Percentiles rank a stretch among this genome's conserved stretches.
Evolutionary conservation across 1,140 invertebrate genomes (phyloP).

Genomic region (Subanguina moxae): DNA sequence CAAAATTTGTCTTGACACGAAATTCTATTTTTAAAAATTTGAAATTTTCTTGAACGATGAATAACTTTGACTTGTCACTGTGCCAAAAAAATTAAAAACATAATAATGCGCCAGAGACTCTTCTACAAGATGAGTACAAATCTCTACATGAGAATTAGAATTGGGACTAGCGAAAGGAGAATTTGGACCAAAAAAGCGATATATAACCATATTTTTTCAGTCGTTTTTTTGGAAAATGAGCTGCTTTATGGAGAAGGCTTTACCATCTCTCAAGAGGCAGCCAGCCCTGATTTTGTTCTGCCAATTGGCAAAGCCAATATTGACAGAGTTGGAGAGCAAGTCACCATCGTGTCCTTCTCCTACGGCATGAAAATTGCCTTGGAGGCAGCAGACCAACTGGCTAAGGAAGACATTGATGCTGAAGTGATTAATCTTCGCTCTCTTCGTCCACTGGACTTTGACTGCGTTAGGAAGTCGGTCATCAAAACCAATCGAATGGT

Average conservation of each 20-base stretch:
- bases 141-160: too few species aligned
- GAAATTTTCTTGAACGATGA: too few species aligned
- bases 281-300: conserved; percentile 83
- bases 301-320: conserved; percentile 95
- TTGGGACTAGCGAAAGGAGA: conserved; percentile 84
- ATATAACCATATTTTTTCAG: conserved; percentile 81
- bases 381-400: conserved; percentile 81
- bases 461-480: conserved; percentile 81
- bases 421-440: conserved; percentile 95
- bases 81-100: conserved; percentile 72
- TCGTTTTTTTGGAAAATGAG: conserved; percentile 94
- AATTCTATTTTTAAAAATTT: too few species aligned
- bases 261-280: conserved; percentile 82
- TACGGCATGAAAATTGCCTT: conserved; percentile 65
- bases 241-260: conserved; percentile 84
- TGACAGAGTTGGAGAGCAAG: conserved; percentile 77
- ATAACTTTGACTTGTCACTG: too few species aligned
- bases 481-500: conserved; percentile 89
- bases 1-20: too few species aligned
- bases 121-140: not conserved
- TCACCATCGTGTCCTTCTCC: conserved; percentile 87
- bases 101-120: not conserved
- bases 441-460: conserved; percentile 83
- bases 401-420: conserved; percentile 68
- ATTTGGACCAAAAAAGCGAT: not conserved